phyloP scores from a whole-genome alignment of 2,797 vertebrate species.

The Sitta carolinensis region DNA sequence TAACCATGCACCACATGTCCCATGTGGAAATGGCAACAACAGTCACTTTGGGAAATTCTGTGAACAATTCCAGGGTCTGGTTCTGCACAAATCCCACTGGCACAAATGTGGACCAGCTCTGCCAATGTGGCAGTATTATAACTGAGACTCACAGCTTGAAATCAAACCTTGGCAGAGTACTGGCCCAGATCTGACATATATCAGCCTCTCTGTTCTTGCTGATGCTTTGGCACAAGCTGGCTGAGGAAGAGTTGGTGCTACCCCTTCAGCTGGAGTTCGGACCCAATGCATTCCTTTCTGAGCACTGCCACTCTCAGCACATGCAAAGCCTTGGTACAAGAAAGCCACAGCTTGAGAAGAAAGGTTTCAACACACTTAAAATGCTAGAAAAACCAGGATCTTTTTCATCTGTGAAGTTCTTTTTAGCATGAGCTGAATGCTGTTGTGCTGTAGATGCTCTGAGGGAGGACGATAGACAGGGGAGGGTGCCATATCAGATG shows the following conservation, averaged over 20 bases:
- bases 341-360: background rate
- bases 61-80: background rate
- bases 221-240: background rate
- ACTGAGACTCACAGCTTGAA: background rate
- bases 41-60: background rate
- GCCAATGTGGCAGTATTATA: background rate
- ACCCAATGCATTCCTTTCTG: background rate
- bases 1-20: background rate
- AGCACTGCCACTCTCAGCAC: background rate
- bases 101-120: background rate
- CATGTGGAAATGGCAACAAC: background rate
- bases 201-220: background rate
- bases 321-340: background rate
- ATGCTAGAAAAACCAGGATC: background rate
- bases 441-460: background rate
- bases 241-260: background rate
- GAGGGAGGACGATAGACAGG: background rate
- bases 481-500: background rate
- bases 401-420: background rate
- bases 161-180: background rate
- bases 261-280: background rate
- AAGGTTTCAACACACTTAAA: background rate
- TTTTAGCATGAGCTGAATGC: background rate
- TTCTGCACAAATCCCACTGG: background rate
- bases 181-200: background rate